Evolutionary conservation across 2,888 invertebrate species (phyloP).

Genomic region (Reticulitermes lucifugus): DNA sequence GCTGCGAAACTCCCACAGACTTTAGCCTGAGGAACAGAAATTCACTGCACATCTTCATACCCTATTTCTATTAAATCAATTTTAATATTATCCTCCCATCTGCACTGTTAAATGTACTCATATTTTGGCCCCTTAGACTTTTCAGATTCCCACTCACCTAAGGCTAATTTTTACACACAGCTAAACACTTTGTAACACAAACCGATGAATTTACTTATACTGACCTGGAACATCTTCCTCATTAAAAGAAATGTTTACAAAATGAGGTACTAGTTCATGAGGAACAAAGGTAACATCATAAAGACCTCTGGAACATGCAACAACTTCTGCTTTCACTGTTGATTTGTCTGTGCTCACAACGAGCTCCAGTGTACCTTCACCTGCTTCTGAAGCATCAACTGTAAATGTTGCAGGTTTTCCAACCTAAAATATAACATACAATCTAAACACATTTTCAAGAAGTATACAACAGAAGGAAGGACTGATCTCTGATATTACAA

Average conservation of each 20-base stretch:
- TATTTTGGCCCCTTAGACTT: no score
- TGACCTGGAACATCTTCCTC: conserved; percentile 84
- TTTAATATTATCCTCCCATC: no score
- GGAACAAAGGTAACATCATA: conserved; percentile 95
- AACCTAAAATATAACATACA: conserved; percentile 66
- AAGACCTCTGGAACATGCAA: conserved; percentile 89
- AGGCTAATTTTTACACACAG: no score
- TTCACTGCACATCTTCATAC: no score
- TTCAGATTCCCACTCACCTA: no score
- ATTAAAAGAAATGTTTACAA: conserved; percentile 94
- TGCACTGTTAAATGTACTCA: no score
- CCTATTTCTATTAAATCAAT: background rate
- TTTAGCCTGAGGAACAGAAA: no score
- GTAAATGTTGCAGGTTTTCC: conserved; percentile 92
- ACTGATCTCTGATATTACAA: no score
- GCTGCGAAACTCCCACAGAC: no score
- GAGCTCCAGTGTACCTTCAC: conserved; percentile 91
- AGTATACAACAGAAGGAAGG: no score
- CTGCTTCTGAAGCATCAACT: conserved; percentile 95
- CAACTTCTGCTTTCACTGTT: conserved; percentile 90
- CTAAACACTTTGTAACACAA: no score
- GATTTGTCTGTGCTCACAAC: conserved; percentile 92
- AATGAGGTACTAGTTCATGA: conserved; percentile 89
- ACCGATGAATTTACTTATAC: background rate
- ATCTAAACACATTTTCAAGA: background rate